Base-by-base conservation (phyloP, 2,888 invertebrate species). In the Pammene fasciana region DNA sequence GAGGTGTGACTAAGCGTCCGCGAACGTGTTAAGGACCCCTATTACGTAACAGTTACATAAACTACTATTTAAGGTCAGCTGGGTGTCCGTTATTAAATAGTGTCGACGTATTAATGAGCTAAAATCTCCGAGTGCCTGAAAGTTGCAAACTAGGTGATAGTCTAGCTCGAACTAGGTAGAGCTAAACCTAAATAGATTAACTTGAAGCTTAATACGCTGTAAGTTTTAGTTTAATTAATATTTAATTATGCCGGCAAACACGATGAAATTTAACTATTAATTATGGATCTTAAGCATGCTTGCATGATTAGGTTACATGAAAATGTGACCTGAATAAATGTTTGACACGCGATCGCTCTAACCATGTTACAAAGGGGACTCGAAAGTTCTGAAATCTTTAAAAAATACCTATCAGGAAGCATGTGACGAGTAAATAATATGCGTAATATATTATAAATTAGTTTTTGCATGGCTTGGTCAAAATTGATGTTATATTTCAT, bases 111-210 rank as follows among this genome's bases (percentile, higher is more conserved):
- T 59, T 50, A 48, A 43, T 45, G 18, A 61, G 55, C 26, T 62
- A 56, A 26, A 48, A 56, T 50, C 14, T 61, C 46, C 18, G 71
- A 75, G 76, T 76, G 71, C 73, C 73, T 73, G 71, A 72, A 74
- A 77, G 75, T 79, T 76, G 73, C 72, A 72, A 80, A 76, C 79
- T 78, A 76, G 78, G 72, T 75, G 76, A 76, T 79, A 79, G 78
- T 75, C 74, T 79, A 79, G n/a, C n/a, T n/a, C n/a, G n/a, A n/a
- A n/a, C n/a, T 75, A 71, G 67, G 41, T 54, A 66, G 74, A 75
- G 73, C 76, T 76, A 38, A 38, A 54, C 62, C 48, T 67, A 55
- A 67, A 61, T 62, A 62, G 41, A 56, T 68, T 62, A 62, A 56
- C 34, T 26, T 34, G 56, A 41, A 41, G 67, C 56, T 41, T 62